Conservation (phyloP, 2,888 invertebrate genomes). For the Empis stercorea region DNA sequence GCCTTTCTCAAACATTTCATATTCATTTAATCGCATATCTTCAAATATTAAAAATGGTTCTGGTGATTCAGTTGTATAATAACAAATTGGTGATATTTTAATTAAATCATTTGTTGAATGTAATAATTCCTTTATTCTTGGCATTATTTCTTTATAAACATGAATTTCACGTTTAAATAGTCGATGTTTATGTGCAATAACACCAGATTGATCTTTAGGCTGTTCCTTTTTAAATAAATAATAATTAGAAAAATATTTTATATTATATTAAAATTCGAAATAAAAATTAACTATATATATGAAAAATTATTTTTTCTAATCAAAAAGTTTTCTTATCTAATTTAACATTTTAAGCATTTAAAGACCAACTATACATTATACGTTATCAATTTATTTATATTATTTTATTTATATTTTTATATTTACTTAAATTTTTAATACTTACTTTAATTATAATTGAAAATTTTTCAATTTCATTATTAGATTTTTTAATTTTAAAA, state of each 20-base stretch:
- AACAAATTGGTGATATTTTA: constrained; percentile 31
- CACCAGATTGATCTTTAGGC: constrained; percentile 30
- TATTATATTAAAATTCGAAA: not conserved
- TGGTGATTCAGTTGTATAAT: constrained; percentile 31
- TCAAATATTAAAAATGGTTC: constrained; percentile 39
- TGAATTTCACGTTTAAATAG: constrained; percentile 33
- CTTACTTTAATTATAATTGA: constrained; percentile 31
- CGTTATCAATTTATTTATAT: too few species aligned
- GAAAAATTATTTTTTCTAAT: too few species aligned
- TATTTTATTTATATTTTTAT: too few species aligned
- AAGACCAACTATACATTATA: too few species aligned
- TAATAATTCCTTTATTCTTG: constrained; percentile 25
- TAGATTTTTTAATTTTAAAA: constrained; percentile 23
- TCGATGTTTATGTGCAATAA: constrained; percentile 30
- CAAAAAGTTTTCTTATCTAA: too few species aligned
- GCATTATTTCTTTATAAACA: constrained; percentile 29
- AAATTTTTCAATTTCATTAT: constrained; percentile 23
- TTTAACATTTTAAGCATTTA: too few species aligned
- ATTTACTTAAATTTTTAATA: not conserved
- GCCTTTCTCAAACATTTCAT: constrained; percentile 40
- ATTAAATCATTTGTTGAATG: constrained; percentile 25
- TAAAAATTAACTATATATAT: too few species aligned
- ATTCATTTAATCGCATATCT: constrained; percentile 42
- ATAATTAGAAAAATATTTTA: not conserved
- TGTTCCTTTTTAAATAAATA: constrained; percentile 20